Evolutionary conservation across 2,888 invertebrate genomes (phyloP).

Genomic region (Phania funesta): DNA sequence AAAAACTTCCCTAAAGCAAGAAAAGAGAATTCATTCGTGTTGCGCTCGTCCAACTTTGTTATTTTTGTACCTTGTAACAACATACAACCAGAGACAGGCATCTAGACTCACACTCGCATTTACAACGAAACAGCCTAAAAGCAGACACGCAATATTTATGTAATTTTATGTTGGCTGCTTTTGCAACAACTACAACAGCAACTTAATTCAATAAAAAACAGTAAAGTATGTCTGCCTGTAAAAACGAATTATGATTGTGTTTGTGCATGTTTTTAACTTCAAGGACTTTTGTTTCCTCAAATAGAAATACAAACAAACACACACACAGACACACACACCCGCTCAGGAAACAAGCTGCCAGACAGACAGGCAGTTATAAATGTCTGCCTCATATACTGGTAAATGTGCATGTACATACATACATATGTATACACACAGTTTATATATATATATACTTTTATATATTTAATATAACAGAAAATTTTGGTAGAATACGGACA

Average conservation of each 20-base stretch:
- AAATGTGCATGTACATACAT: neutral
- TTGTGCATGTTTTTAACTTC: constrained; percentile 54
- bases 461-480: neutral
- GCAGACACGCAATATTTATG: constrained; percentile 39
- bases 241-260: neutral
- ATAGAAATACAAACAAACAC: constrained; percentile 4
- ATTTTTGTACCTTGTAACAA: neutral
- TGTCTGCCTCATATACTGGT: constrained; percentile 41
- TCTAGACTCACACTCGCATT: neutral
- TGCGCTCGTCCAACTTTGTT: neutral
- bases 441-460: neutral
- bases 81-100: neutral
- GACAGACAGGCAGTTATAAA: constrained; percentile 33
- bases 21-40: neutral
- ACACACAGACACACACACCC: neutral
- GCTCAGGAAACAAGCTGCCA: constrained; percentile 33
- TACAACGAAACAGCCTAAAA: constrained; percentile 49
- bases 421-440: neutral
- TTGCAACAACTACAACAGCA: neutral
- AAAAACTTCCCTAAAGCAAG: neutral
- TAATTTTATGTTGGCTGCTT: neutral
- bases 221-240: constrained; percentile 38
- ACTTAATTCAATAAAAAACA: constrained; percentile 16
- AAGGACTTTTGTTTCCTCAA: constrained; percentile 67
- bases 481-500: constrained; percentile 5